Percentiles rank a stretch among this genome's conserved stretches.
phyloP scores from a whole-genome alignment of 64 coral and sea anemone species.

The Hydrozoanthus tunicans region DNA sequence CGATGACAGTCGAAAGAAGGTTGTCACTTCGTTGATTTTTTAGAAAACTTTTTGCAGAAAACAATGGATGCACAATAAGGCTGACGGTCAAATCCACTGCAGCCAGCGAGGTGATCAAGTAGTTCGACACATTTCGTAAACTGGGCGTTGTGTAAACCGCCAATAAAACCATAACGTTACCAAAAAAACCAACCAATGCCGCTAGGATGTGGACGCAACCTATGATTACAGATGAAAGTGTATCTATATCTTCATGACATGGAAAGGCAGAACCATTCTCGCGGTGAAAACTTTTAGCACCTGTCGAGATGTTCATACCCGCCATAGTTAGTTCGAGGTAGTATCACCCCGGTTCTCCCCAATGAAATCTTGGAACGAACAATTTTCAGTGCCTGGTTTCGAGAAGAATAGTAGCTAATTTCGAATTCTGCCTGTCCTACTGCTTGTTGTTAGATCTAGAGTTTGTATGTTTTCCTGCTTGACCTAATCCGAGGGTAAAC shows the following conservation, averaged over 20 bases:
- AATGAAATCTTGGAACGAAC: not conserved
- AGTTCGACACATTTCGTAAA: constrained; percentile 67
- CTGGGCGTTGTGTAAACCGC: constrained; percentile 59
- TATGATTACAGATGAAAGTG: not conserved
- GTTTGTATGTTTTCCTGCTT: too few relatives aligned
- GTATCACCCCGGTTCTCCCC: not conserved
- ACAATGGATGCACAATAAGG: constrained; percentile 72
- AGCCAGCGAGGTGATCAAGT: constrained; percentile 71
- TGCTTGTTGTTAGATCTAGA: too few relatives aligned
- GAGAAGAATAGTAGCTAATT: too few relatives aligned
- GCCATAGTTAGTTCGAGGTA: not conserved
- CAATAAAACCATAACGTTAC: constrained; percentile 61
- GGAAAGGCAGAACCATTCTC: not conserved
- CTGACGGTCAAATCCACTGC: constrained; percentile 64
- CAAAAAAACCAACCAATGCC: constrained; percentile 17
- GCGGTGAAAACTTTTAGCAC: not conserved
- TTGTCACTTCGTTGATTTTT: constrained; percentile 19
- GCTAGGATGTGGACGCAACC: not conserved
- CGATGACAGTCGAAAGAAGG: constrained; percentile 31
- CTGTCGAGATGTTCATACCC: not conserved
- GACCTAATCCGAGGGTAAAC: too few relatives aligned
- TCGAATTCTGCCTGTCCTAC: too few relatives aligned
- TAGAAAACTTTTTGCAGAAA: constrained; percentile 56
- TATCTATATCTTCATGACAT: constrained; percentile 15
- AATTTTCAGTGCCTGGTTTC: too few relatives aligned